Base-by-base conservation (phyloP, 2,113 vertebrate genomes). In the Channa maculata region DNA sequence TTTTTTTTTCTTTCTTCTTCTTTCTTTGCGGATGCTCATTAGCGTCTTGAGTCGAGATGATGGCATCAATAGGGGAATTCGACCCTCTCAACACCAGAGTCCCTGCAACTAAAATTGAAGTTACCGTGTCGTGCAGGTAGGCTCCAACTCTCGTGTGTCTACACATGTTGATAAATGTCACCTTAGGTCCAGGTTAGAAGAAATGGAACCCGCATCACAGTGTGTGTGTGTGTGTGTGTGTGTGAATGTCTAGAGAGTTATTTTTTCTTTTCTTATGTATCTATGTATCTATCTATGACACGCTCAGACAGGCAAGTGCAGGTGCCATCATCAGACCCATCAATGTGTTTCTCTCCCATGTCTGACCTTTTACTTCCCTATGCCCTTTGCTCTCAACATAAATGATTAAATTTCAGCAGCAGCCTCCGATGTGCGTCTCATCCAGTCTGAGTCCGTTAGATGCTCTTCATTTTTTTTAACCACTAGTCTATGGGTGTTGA, bases 41-140 rank as follows among this genome's bases (percentile, higher is more conserved):
- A 58, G 71, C 59, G 60, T 77, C 71, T 73, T 37, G 78, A 71
- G 84, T 71, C 65, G 82, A 66, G 80, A 92, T 88, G 87, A 97
- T 98, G 97, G 96, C 97, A 88, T 94, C 96, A 88, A 94, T 95
- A 79, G 95, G 94, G 83, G 94, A 95, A 64, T 94, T 96, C 93
- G 96, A 96, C 51, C 94, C 94, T 75, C 93, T 90, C 84, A 88
- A 95, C 92, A 95, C 93, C 91, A 95, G 91, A 87, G 96, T 96
- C 85, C 96, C 97, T 39, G 97, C 96, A 90, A 98, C 96, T 91
- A 98, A 98, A 89, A 96, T 97, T 91, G 97, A 98, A 93, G 95
- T 98, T 90, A 96, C 95, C 64, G 96, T 97, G 37, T 97, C 96
- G 24, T 98, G 97, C 94, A 92, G 96, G 97, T 98, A 94, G 94